Evolutionary conservation across 2,113 vertebrate genomes (phyloP), one percentile per base, ranked within the genome.

Genomic region (Cathartes aura): DNA sequence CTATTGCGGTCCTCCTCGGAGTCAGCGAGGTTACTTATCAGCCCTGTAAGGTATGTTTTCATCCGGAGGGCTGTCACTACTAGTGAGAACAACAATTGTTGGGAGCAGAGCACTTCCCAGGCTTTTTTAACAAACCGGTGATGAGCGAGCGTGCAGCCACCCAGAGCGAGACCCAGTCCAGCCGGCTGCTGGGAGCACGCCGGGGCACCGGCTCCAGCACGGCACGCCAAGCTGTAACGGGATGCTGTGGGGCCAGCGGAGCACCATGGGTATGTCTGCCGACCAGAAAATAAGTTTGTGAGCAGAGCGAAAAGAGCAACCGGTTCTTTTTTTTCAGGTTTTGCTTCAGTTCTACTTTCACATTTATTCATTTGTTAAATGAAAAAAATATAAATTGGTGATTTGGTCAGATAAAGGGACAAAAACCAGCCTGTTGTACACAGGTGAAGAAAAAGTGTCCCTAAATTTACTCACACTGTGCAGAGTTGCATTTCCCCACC

Each of bases 1-100:
- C 86, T 93, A 90, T 42, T 59, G 93, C 62, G 8, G 60, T 97
- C 91, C 89, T 93, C 95, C 91, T 73, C 9, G 13, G 91, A 91
- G 94, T 75, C 97, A 96, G 86, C 11, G 21, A 98, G 93, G 95
- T 96, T 89, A 90, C 42, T 90, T 55, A 67, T 9, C 36, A 71
- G 89, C 90, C 87, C 96, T 94, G 76, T 38, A 18, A 97, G 94
- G 94, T 91, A 48, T 9, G 8, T 95, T 97, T 73, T 88, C 91
- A 89, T 75, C 34, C 53, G 12, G 96, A 97, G 91, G 60, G 60
- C 66, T 89, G 60, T 81, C 96, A 68, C 89, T 68, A 94, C 92
- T 85, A 20, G 87, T 58, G 79, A 96, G 95, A 91, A 88, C 64
- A 59, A 22, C 71, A 82, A 15, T 15, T 60, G 87, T 15, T 79